Conservation (phyloP, 92 coral and sea anemone genomes). For the Montipora capitata region DNA sequence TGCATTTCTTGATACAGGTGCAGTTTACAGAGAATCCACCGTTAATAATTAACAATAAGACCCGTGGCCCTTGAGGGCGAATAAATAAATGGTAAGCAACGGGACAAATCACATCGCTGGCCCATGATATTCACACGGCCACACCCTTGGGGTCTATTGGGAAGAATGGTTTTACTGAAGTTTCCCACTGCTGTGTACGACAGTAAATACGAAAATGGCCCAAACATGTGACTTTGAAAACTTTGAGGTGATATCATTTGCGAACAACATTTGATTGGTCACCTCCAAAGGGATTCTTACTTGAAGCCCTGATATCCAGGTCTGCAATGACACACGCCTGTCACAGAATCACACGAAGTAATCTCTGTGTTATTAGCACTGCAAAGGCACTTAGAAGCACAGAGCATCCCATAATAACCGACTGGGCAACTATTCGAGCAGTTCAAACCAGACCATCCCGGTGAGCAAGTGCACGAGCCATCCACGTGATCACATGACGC, state of each 20-base stretch:
- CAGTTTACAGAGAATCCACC: too few species aligned
- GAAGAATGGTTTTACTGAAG: too few species aligned
- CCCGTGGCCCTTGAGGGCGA: too few species aligned
- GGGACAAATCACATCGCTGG: too few species aligned
- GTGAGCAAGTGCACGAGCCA: conserved; percentile 90
- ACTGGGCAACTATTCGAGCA: conserved; percentile 83
- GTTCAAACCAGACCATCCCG: conserved; percentile 89
- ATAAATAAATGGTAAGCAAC: too few species aligned
- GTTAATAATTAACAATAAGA: too few species aligned
- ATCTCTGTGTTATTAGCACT: conserved; percentile 67
- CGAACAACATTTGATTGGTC: too few species aligned
- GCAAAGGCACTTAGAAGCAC: conserved; percentile 85
- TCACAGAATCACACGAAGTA: conserved; percentile 83
- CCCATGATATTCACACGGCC: too few species aligned
- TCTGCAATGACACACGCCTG: conserved; percentile 89
- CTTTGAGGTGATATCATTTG: too few species aligned
- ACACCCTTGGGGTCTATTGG: too few species aligned
- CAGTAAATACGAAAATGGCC: not conserved
- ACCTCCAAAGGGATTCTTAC: conserved; percentile 46
- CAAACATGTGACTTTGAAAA: not conserved
- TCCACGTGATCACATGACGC: conserved; percentile 86
- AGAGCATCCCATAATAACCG: conserved; percentile 86
- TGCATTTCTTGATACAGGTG: too few species aligned
- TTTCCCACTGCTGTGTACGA: too few species aligned
- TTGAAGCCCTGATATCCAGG: conserved; percentile 86